phyloP scores from a whole-genome alignment of 2,113 vertebrate species.

The Anarhynchus alexandrinus region DNA sequence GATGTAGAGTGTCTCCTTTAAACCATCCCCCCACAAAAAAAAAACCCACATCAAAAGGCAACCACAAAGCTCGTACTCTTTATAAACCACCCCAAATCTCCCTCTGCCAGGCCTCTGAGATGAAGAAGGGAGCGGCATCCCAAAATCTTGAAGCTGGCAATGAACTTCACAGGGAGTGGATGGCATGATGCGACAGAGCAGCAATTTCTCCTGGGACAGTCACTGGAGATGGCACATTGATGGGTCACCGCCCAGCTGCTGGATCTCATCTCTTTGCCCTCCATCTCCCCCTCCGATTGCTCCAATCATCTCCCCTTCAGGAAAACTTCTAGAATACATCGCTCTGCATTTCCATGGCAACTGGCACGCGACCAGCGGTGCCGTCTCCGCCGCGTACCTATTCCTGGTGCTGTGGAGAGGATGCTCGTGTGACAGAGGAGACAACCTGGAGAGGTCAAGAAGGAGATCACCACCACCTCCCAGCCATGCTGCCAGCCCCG shows the following conservation, averaged over 20 bases:
- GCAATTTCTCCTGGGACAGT: not conserved
- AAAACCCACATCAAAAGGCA: not conserved
- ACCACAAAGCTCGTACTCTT: not conserved
- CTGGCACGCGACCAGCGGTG: not conserved
- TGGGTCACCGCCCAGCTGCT: not conserved
- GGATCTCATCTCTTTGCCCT: not conserved
- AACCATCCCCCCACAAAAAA: not conserved
- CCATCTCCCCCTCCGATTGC: not conserved
- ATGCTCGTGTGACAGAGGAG: not conserved
- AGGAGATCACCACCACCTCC: not conserved
- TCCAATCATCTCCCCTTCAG: not conserved
- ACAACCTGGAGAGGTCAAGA: not conserved
- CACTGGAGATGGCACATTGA: accelerated
- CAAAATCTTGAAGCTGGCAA: not conserved
- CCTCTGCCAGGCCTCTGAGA: not conserved
- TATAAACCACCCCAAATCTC: not conserved
- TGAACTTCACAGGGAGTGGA: accelerated
- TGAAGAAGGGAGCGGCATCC: not conserved
- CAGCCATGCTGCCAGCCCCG: accelerated
- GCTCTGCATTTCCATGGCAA: constrained; percentile 54
- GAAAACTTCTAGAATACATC: constrained; percentile 31
- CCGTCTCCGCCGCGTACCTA: not conserved
- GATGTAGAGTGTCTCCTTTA: not conserved
- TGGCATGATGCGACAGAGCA: accelerated
- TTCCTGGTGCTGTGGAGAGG: not conserved